phyloP scores from a whole-genome alignment of 2,113 vertebrate species.

The Chloropsis hardwickii region DNA sequence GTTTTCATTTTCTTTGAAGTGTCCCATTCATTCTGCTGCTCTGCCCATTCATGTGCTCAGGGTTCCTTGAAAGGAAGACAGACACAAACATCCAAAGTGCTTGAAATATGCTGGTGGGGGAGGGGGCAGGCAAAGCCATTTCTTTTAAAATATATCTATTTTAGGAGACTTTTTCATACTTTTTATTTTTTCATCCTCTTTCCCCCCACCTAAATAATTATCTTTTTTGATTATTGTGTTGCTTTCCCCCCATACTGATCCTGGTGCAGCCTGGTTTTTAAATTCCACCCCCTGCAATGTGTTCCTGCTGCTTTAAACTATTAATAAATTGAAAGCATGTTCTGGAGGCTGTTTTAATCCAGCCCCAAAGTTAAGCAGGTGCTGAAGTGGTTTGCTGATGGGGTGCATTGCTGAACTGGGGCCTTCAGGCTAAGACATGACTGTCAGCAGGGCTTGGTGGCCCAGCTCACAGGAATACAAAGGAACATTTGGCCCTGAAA shows the following conservation, averaged over 20 bases:
- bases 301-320: not conserved
- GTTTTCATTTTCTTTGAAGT: conserved; percentile 75
- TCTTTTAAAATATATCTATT: conserved; percentile 24
- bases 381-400: conserved; percentile 25
- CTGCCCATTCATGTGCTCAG: conserved; percentile 48
- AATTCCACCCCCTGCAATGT: not conserved
- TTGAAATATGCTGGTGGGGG: conserved; percentile 22
- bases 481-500: not conserved
- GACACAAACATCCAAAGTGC: conserved; percentile 53
- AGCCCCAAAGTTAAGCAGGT: conserved; percentile 34
- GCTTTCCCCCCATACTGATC: not conserved
- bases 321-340: conserved; percentile 36
- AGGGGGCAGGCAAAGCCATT: not conserved
- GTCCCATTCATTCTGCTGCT: conserved; percentile 68
- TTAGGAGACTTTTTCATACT: not conserved
- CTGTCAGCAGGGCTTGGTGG: not conserved
- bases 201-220: not conserved
- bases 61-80: conserved; percentile 53
- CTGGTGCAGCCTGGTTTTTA: not conserved
- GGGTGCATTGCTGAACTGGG: not conserved
- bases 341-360: not conserved
- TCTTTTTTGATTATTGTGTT: not conserved
- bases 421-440: not conserved
- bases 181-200: not conserved
- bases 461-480: rapidly evolving